These are phyloP conservation scores for Sarcophaga caerulescens DNA, from an alignment of 2,888 invertebrate genomes.

Conservation along the genomic window DNA sequence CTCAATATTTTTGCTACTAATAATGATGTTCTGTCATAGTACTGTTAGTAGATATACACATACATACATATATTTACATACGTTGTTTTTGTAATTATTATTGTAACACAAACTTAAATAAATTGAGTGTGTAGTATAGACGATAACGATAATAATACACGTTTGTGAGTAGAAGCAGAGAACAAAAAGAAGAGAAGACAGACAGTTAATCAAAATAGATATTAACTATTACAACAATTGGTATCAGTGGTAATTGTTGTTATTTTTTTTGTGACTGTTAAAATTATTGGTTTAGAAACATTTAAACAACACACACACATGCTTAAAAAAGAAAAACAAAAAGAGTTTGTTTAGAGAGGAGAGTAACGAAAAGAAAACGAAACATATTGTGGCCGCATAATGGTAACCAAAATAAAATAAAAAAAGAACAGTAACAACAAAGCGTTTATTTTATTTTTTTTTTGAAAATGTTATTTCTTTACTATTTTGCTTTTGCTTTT, in stretches of 20 bases:
- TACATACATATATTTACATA: too few relatives aligned
- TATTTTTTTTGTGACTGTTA: not conserved
- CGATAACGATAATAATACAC: not conserved
- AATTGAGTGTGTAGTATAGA: too few relatives aligned
- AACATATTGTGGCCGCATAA: conserved; percentile 54
- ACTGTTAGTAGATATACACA: not conserved
- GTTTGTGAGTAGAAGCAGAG: not conserved
- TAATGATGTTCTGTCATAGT: not conserved
- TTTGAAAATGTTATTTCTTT: not conserved
- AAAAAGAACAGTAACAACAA: conserved; percentile 42
- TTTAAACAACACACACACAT: conserved; percentile 8
- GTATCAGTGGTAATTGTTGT: not conserved
- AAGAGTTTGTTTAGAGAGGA: conserved; percentile 5
- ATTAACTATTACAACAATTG: conserved; percentile 24
- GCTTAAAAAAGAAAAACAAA: not conserved
- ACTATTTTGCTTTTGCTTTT: conserved; percentile 12
- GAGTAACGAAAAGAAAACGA: conserved; percentile 27
- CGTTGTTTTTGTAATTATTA: too few relatives aligned
- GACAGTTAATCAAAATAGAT: conserved; percentile 19
- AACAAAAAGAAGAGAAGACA: not conserved
- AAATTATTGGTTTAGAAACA: conserved; percentile 1
- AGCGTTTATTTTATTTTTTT: conserved; percentile 60
- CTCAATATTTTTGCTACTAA: not conserved
- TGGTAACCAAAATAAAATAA: conserved; percentile 26
- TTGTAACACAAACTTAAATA: too few relatives aligned